Conservation (phyloP, 2,797 vertebrate species). For the Gadopsis bispinosus region DNA sequence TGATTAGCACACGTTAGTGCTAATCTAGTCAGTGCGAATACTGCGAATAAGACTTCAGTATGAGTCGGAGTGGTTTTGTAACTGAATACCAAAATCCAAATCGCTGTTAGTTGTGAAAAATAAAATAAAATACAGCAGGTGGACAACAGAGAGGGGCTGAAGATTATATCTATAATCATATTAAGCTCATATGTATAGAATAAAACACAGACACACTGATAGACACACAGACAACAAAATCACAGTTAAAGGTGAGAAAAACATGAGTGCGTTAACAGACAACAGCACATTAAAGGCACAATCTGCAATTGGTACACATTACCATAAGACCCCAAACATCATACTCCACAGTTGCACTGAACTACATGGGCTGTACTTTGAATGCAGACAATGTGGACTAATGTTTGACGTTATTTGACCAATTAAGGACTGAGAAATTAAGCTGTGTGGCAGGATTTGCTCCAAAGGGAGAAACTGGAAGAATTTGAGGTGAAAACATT, state of each 20-base stretch:
- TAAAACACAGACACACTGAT: conserved; percentile 32
- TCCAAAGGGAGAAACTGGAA: neutral
- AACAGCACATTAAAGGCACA: conserved; percentile 10
- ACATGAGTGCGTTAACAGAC: conserved; percentile 6
- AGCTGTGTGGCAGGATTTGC: neutral
- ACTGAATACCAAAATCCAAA: neutral
- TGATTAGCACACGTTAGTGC: conserved; percentile 12
- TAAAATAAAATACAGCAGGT: neutral
- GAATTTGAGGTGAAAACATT: neutral
- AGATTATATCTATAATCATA: conserved; percentile 18
- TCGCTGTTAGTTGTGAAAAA: neutral
- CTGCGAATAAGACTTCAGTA: conserved; percentile 6
- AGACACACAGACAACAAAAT: conserved; percentile 32
- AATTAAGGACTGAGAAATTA: too few species aligned
- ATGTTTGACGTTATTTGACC: neutral
- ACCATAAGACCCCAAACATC: neutral
- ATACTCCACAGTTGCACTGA: neutral
- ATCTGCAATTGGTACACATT: neutral
- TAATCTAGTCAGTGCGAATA: conserved; percentile 7
- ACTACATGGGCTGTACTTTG: too few species aligned
- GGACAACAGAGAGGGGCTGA: conserved; percentile 68
- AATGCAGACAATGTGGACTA: neutral
- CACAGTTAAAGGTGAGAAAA: conserved; percentile 21
- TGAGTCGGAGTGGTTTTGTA: neutral
- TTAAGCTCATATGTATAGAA: conserved; percentile 23